Evolutionary conservation across 1,140 invertebrate genomes (phyloP), one percentile per base, ranked within the genome.

Genomic region (Zaprionus davidi): DNA sequence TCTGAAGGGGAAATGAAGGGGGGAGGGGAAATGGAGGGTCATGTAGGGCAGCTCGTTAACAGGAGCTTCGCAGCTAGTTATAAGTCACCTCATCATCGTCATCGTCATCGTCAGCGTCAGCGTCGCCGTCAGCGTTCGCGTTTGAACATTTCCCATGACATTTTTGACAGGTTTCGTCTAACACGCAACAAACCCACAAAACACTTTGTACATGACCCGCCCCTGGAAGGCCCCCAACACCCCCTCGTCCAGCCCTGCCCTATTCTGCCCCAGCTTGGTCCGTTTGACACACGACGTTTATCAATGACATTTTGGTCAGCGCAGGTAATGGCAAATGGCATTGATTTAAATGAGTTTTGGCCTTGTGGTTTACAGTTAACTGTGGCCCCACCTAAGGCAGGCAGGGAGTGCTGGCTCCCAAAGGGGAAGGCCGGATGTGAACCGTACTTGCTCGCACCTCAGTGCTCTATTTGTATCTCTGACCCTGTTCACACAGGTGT

Each of bases 1-100:
- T 26, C 51, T 65, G 51, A 11, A 5, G 58, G 49, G 62, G 1
- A 12, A 13, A 13, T 11, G 22, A 9, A 9, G 2, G 28, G 26
- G 26, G 5, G 5, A 6, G 28, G 28, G 28, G 28, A 9, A 9
- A 34, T n/a, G 13, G 17, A 13, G 38, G 28, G 13, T 74, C 72
- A 41, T 69, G 51, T 57, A 63, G 72, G 74, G 82, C 82, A 81
- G 78, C 82, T 84, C 82, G 82, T 84, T 84, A 84, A 84, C 82
- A 83, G 75, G 69, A 79, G 76, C 82, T 84, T 84, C 82, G 60
- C 81, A 84, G 82, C 84, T 85, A 84, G 82, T 84, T 85, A 85
- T 80, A 72, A 76, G 74, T 72, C 67, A 72, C 76, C 70, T 78
- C 53, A 38, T 60, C 75, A 28, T 22, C 38, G 31, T 66, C 73